Evolutionary conservation across 2,797 vertebrate species (phyloP), one percentile per base, ranked within the genome.

Genomic region (Anniella stebbinsi): DNA sequence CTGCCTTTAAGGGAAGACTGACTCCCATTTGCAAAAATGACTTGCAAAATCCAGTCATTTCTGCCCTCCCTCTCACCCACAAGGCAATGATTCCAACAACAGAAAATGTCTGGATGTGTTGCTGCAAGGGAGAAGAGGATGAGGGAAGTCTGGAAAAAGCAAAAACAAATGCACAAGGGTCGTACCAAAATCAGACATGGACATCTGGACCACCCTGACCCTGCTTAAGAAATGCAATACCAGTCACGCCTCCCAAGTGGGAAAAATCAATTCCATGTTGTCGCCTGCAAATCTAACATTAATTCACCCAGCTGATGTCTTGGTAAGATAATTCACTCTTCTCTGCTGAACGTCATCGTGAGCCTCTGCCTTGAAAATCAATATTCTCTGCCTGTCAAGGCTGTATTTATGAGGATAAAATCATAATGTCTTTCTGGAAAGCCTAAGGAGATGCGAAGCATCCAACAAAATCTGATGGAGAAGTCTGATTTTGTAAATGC

Each of bases 201-300:
- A 94, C 93, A 91, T 95, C 94, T 94, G 94, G 92, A 93, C 91
- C 94, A 93, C 95, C 92, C 91, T 87, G 93, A 87, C 92, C 94
- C 88, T 91, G 88, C 87, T 92, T 91, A 88, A 90, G 89, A 93
- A 95, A 94, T 84, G 28, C 76, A 92, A 91, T 36, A 92, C 83
- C 91, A 93, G 91, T 75, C 87, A 80, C 81, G 92, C 81, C 60
- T 80, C 72, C 48, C 54, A 63, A 91, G 85, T 88, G 92, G 92
- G 80, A 90, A 96, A 88, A 92, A 92, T 95, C 95, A 93, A 88
- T 92, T 90, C 87, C 48, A 72, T 80, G 92, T 94, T 93, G 86
- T 92, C 87, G 89, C 30, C 63, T 69, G 88, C 77, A 84, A 86
- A 93, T 92, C 84, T 77, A 87, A 92, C 91, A 92, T 57, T 45